These are phyloP conservation scores for Phocoena sinus DNA, from an alignment of 2,113 vertebrate species.

Conservation along the genomic window DNA sequence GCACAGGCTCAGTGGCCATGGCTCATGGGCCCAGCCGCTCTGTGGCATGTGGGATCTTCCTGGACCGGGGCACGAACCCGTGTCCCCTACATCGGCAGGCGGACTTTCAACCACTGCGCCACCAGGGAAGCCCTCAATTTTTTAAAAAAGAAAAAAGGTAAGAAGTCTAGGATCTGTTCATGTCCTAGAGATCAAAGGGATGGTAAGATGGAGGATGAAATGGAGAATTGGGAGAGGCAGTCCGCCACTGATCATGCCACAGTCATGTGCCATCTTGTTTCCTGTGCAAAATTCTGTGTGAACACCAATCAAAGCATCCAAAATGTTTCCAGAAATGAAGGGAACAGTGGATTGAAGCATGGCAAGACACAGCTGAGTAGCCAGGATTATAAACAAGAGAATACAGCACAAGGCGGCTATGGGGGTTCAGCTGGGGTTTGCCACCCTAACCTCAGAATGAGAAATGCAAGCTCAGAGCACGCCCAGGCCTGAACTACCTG, in stretches of 20 bases:
- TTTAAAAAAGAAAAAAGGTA: neutral
- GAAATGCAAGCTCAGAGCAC: neutral
- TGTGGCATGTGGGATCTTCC: too few species aligned
- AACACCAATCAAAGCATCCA: neutral
- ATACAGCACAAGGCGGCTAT: rapidly evolving
- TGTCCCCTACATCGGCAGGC: too few species aligned
- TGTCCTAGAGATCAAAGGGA: neutral
- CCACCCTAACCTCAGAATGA: neutral
- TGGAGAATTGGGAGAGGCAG: neutral
- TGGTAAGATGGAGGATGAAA: neutral
- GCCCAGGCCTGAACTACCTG: neutral
- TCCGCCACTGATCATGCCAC: rapidly evolving
- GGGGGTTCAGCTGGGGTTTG: neutral
- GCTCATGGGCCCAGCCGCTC: too few species aligned
- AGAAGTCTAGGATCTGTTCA: neutral
- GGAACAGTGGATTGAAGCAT: neutral
- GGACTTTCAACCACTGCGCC: too few species aligned
- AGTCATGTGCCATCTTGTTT: neutral
- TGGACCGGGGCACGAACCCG: too few species aligned
- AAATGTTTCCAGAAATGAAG: neutral
- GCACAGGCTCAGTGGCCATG: too few species aligned
- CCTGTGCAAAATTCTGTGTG: neutral
- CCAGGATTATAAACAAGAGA: neutral
- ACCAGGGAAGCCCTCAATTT: neutral
- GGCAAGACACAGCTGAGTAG: neutral